Evolutionary conservation across 2,888 invertebrate species (phyloP), one percentile per base, ranked within the genome.

Genomic region (Biston betularia): DNA sequence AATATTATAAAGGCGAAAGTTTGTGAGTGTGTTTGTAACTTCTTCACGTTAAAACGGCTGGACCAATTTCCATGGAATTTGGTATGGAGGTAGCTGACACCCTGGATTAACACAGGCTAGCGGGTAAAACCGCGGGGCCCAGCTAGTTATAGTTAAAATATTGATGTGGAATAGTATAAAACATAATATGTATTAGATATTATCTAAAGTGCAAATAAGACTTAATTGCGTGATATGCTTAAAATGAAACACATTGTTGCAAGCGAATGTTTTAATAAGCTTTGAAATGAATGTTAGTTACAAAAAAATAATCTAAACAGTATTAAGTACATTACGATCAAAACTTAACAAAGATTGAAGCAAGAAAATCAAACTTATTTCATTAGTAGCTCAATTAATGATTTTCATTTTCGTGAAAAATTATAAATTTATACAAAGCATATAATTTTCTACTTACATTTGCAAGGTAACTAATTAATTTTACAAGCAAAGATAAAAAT

Each of bases 221-320:
- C 33, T 9, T 56, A 5, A 33, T 24, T 14, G 60, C 58, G 58
- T 58, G 58, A 40, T 48, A 64, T 50, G 15, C 14, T n/a, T 49
- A 24, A 78, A 84, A 85, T 84, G 67, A 88, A 86, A 87, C 83
- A 73, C 81, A 77, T 64, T 73, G 15, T 52, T 75, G 63, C 65
- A 83, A 84, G 83, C 83, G 72, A 70, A 72, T 53, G 65, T 70
- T 80, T 85, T 81, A 84, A 83, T 84, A 79, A 74, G 79, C 75
- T 38, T 42, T 52, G 69, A 70, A 69, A 77, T 65, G 70, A 74
- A 72, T 72, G 81, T 85, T 85, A 86, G 79, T 81, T 71, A 87
- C 81, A 83, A 79, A 72, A 70, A 73, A 48, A 65, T 62, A 48
- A 65, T 62, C 63, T n/a, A 54, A 53, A 53, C 34, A 15, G 15